Conservation (phyloP, 2,888 invertebrate genomes). For the Monoplex corrugatus region DNA sequence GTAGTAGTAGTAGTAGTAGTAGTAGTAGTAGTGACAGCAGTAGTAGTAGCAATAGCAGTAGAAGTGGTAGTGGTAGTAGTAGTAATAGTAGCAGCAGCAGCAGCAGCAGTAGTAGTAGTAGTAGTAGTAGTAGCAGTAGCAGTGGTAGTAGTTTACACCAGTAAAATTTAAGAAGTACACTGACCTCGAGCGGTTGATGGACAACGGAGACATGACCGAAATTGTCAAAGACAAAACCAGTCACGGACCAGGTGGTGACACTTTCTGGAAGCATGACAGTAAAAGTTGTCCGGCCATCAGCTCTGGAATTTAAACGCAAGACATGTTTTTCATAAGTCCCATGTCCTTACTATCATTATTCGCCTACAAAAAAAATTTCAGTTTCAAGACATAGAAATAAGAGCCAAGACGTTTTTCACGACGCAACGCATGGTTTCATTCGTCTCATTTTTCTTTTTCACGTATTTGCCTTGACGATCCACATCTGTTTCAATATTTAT, state of each 20-base stretch:
- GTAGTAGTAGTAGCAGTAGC: constrained; percentile 17
- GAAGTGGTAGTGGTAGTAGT: constrained; percentile 4
- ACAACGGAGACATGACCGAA: constrained; percentile 31
- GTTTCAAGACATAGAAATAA: too few relatives aligned
- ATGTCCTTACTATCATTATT: too few relatives aligned
- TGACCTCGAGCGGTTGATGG: constrained; percentile 36
- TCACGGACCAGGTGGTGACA: constrained; percentile 37
- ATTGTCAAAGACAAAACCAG: constrained; percentile 28
- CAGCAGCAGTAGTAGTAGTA: constrained; percentile 22
- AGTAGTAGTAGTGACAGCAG: constrained; percentile 6
- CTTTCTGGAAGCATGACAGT: constrained; percentile 31
- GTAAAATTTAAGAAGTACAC: neutral
- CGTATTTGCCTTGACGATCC: too few relatives aligned
- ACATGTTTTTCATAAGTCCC: too few relatives aligned
- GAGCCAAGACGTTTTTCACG: too few relatives aligned
- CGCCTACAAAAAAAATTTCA: too few relatives aligned
- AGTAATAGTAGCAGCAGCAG: constrained; percentile 7
- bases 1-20: constrained; percentile 22
- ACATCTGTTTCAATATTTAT: too few relatives aligned
- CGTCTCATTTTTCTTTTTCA: too few relatives aligned
- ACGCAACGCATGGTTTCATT: too few relatives aligned
- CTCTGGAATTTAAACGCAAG: too few relatives aligned
- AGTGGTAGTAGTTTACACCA: neutral
- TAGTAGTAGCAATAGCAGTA: constrained; percentile 7
- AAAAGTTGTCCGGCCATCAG: neutral